Conservation (phyloP, 92 coral and sea anemone genomes). For the Palythoa heliodiscus region DNA sequence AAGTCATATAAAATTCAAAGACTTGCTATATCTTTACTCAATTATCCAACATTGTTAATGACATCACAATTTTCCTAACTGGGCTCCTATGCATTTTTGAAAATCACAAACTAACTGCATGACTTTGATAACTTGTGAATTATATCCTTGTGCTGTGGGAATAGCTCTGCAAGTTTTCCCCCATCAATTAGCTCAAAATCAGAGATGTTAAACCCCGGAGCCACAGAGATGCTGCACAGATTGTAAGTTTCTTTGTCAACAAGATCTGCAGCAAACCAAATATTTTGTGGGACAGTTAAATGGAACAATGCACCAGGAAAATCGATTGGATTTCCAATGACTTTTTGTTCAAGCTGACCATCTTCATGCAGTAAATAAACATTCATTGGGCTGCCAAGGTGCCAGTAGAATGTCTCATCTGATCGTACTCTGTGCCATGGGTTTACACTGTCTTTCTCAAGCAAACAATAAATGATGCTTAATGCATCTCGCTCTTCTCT, state of each 20-base stretch:
- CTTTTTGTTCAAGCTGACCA: conserved; percentile 53
- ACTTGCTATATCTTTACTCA: too few species aligned
- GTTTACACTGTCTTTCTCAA: conserved; percentile 56
- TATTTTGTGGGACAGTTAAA: conserved; percentile 69
- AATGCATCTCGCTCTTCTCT: conserved; percentile 68
- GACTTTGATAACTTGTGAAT: conserved; percentile 52
- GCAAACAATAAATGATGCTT: conserved; percentile 67
- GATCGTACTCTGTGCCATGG: conserved; percentile 85
- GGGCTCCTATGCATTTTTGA: not conserved
- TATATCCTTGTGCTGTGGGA: conserved; percentile 76
- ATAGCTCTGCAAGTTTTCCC: conserved; percentile 57
- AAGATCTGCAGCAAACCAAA: conserved; percentile 87
- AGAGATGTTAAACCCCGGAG: conserved; percentile 77
- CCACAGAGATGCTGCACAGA: conserved; percentile 67
- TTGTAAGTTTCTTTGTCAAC: conserved; percentile 47
- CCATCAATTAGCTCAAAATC: conserved; percentile 65
- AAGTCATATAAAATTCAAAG: too few species aligned
- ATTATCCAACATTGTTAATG: too few species aligned
- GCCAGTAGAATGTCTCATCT: conserved; percentile 81
- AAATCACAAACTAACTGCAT: not conserved
- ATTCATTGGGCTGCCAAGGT: conserved; percentile 67
- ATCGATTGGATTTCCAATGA: conserved; percentile 72
- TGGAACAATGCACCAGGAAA: conserved; percentile 61
- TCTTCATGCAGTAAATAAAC: conserved; percentile 63
- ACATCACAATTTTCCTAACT: too few species aligned